Percentiles rank a stretch among this genome's conserved stretches.
These are phyloP conservation scores for Gallinago nigripennis DNA, from an alignment of 2,797 vertebrate genomes.

Conservation along the genomic window DNA sequence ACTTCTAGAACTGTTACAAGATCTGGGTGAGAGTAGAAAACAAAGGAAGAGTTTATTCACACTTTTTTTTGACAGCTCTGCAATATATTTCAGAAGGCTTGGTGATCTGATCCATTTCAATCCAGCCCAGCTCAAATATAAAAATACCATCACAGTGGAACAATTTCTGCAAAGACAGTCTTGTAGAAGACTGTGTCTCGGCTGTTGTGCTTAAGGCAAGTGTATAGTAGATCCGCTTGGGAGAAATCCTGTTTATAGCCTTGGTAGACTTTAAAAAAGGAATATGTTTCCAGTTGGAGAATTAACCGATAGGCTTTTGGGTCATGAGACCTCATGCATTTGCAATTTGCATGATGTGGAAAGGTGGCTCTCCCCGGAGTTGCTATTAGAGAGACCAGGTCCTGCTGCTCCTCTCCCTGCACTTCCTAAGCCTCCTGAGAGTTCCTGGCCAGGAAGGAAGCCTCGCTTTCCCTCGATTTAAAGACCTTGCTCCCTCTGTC, in stretches of 20 bases:
- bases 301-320: neutral
- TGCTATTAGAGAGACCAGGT: neutral
- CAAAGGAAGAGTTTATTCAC: neutral
- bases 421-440: neutral
- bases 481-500: neutral
- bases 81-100: neutral
- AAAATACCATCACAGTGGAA: neutral
- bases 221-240: neutral
- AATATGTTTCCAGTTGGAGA: neutral
- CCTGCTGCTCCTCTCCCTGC: neutral
- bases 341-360: accelerated
- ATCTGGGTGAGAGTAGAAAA: neutral
- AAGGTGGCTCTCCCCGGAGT: neutral
- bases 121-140: neutral
- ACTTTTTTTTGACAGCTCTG: neutral
- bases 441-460: neutral
- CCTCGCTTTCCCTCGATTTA: neutral
- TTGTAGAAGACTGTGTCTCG: neutral
- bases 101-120: neutral
- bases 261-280: neutral
- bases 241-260: neutral
- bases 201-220: neutral
- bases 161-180: neutral
- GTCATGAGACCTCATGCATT: accelerated
- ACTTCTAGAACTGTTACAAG: neutral